Evolutionary conservation across 2,888 invertebrate genomes (phyloP), one percentile per base, ranked within the genome.

Genomic region (Cinara cedri): DNA sequence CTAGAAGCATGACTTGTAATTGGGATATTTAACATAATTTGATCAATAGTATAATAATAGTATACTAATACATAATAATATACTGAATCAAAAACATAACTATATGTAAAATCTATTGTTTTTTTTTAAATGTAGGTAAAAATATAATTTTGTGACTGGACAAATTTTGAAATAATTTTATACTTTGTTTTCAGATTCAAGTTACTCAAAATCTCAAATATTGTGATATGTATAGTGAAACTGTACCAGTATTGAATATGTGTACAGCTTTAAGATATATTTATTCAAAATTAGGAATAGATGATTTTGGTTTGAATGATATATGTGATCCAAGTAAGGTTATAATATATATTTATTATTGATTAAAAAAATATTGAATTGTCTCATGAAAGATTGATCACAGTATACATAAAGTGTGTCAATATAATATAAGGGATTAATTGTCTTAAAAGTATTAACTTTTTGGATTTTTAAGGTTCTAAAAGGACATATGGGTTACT

Each of bases 281-380:
- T 8, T 78, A 78, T 51, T 62, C 70, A 8, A 78, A 78, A 60
- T 70, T 78, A 21, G 78, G 78, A 60, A 70, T 78, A 21, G 78
- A 78, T 13, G 78, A 78, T 62, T 78, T 78, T 51, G 78, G 78
- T 70, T 42, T 78, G n/a, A 78, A 78, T 21, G 78, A 78, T 49
- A 78, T 78, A 34, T 78, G 78, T 62, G 78, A 78, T 51, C 78
- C 78, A n/a, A 78, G 78, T 78, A n/a, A 60, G 60, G 3, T 21
- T 51, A 16, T 51, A 34, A 4, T 34, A 34, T 34, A 34, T 34
- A n/a, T 6, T 34, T 34, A 34, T 34, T 34, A 34, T 34, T 34
- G 34, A 34, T 34, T 34, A 34, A 34, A 4, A 6, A 3, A 34
- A 34, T 34, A 34, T 4, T 34, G 3, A 34, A 34, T n/a, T 34